These are phyloP conservation scores for Scaptomyza polygonia DNA, from an alignment of 2,888 invertebrate species.

Conservation along the genomic window DNA sequence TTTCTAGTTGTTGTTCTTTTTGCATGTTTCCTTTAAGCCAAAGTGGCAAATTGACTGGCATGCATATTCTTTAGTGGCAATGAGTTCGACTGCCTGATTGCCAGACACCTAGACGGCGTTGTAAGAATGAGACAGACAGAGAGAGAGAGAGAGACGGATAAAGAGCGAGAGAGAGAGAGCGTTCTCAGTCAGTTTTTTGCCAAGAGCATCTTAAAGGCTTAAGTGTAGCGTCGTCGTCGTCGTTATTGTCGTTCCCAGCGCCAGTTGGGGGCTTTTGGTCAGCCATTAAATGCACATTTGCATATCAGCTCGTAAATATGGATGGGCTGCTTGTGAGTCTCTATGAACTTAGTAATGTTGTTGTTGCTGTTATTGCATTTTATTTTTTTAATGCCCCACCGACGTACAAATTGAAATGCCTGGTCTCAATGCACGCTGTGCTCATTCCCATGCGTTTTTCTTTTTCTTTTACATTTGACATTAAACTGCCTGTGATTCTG, in stretches of 20 bases:
- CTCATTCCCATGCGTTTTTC: conserved; percentile 75
- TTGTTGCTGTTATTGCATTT: conserved; percentile 1
- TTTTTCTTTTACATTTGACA: conserved; percentile 61
- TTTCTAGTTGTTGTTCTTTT: conserved; percentile 45
- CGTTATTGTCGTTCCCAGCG: conserved; percentile 60
- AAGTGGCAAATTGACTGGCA: conserved; percentile 81
- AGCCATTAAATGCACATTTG: conserved; percentile 74
- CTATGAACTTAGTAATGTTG: conserved; percentile 52
- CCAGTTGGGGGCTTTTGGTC: conserved; percentile 60
- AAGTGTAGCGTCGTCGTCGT: conserved; percentile 58
- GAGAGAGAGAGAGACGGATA: conserved; percentile 14
- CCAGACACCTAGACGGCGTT: conserved; percentile 51
- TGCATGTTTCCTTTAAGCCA: conserved; percentile 79
- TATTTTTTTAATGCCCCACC: conserved; percentile 9
- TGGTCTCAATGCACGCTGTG: conserved; percentile 53
- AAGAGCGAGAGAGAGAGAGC: not conserved
- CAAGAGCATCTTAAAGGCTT: conserved; percentile 71
- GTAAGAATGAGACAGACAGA: conserved; percentile 2
- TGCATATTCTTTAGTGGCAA: conserved; percentile 65
- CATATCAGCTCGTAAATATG: conserved; percentile 79
- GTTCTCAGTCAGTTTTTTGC: conserved; percentile 16
- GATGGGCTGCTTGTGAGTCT: conserved; percentile 66
- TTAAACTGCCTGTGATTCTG: conserved; percentile 74
- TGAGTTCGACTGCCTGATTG: conserved; percentile 58
- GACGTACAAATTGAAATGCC: conserved; percentile 72